Percentiles rank a stretch among this genome's conserved stretches.
Conservation (phyloP, 2,113 vertebrate species). For the Melanocharis versteri region DNA sequence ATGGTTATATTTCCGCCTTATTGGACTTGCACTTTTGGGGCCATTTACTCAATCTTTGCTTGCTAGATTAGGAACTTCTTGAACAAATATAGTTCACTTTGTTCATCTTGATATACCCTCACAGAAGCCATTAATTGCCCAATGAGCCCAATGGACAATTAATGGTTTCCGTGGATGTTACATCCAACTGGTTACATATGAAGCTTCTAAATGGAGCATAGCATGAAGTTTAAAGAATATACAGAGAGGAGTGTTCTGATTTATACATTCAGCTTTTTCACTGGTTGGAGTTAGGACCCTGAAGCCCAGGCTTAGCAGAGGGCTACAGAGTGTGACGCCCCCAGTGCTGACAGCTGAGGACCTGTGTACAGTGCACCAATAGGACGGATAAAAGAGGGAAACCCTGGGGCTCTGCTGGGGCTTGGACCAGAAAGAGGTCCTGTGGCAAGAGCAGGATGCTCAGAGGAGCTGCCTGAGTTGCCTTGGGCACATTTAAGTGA, state of each 20-base stretch:
- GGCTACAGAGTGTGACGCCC: not conserved
- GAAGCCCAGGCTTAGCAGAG: not conserved
- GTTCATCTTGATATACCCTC: not conserved
- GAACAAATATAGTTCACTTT: not conserved
- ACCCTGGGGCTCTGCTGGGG: not conserved
- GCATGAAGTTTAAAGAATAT: not conserved
- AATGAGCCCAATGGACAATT: not conserved
- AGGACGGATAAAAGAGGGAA: not conserved
- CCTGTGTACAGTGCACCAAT: not conserved
- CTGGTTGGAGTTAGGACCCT: not conserved
- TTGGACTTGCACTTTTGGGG: not conserved
- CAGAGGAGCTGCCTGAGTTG: not conserved
- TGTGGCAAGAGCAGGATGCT: not conserved
- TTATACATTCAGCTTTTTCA: not conserved
- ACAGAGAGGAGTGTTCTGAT: not conserved
- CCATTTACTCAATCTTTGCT: not conserved
- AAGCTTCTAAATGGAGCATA: not conserved
- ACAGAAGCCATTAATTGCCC: not conserved
- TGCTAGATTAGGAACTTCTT: not conserved
- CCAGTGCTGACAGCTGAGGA: not conserved
- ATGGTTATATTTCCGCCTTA: not conserved
- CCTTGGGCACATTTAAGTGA: not conserved
- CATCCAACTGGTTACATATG: not conserved
- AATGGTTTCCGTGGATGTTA: not conserved
- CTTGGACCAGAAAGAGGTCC: not conserved